Evolutionary conservation across 2,113 vertebrate species (phyloP).

Genomic region (Nasalis larvatus): DNA sequence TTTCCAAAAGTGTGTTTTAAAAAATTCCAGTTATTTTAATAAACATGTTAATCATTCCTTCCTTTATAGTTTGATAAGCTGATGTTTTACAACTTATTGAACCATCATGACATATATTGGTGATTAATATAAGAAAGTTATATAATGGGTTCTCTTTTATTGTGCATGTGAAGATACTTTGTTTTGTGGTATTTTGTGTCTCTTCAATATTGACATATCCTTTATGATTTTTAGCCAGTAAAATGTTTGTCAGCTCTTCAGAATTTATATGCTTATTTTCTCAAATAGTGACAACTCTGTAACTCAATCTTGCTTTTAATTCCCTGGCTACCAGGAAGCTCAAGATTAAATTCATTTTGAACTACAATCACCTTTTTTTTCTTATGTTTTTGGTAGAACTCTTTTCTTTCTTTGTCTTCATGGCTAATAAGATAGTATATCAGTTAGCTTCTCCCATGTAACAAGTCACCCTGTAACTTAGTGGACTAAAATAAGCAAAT

Average conservation of each 20-base stretch:
- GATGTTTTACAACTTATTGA: background rate
- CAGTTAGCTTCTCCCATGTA: background rate
- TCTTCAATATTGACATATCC: background rate
- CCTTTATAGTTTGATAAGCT: background rate
- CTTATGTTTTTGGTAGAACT: background rate
- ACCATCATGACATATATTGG: background rate
- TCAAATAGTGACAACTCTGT: background rate
- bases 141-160: background rate
- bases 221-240: background rate
- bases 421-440: background rate
- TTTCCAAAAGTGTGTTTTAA: conserved; percentile 30
- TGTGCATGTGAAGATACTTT: background rate
- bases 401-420: background rate
- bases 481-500: background rate
- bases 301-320: conserved; percentile 18
- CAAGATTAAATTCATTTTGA: background rate
- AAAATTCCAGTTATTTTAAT: background rate
- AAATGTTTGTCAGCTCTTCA: conserved; percentile 5
- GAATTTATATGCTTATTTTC: conserved; percentile 5
- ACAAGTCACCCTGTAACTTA: background rate
- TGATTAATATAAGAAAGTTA: background rate
- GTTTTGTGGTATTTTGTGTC: background rate
- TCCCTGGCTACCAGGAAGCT: background rate
- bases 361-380: background rate
- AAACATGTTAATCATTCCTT: background rate